Evolutionary conservation across 1,140 invertebrate species (phyloP).

Genomic region (Heliconius melpomene): DNA sequence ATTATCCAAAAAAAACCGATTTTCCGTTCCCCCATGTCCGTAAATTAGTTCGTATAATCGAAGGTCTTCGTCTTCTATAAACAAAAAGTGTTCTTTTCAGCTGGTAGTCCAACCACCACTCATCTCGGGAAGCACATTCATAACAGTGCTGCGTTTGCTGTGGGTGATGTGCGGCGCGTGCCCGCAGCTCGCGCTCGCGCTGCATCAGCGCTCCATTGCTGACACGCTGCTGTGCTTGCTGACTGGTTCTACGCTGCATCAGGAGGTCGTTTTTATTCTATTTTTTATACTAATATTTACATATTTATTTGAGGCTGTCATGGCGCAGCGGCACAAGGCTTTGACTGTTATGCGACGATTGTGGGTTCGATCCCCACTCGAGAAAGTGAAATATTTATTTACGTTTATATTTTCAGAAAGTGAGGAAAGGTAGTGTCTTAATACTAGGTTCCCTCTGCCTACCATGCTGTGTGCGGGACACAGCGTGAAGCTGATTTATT

Average conservation of each 20-base stretch:
- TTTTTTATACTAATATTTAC: neutral
- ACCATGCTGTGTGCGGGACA: no score
- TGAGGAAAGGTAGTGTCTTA: no score
- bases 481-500: no score
- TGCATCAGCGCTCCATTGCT: conserved; percentile 97
- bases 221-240: conserved; percentile 96
- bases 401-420: no score
- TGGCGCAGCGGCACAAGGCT: no score
- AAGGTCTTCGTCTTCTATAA: neutral
- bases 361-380: no score
- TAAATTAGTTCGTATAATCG: no score
- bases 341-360: no score
- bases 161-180: conserved; percentile 97
- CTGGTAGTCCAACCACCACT: conserved; percentile 95
- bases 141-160: conserved; percentile 96
- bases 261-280: conserved; percentile 84
- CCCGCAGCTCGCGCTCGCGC: conserved; percentile 93
- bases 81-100: conserved; percentile 63
- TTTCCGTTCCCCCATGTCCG: no score
- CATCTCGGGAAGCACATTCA: conserved; percentile 96
- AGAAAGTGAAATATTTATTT: no score
- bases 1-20: no score
- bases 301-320: neutral
- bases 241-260: conserved; percentile 90
- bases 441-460: no score